Percentiles rank a stretch among this genome's conserved stretches.
Conservation (phyloP, 2,888 invertebrate species). For the Eupithecia exiguata region DNA sequence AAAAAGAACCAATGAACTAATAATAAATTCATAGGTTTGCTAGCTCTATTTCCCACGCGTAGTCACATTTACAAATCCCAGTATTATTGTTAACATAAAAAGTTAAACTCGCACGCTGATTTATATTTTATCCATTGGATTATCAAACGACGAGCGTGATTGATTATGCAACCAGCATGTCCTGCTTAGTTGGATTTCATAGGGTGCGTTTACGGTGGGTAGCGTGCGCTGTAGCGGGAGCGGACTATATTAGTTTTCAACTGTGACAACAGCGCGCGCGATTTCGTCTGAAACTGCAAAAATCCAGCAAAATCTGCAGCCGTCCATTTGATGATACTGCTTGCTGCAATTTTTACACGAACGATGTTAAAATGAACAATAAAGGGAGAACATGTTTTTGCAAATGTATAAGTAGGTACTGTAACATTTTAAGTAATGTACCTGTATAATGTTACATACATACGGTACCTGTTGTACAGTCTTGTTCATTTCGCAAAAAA, state of each 20-base stretch:
- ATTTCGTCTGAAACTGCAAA: background rate
- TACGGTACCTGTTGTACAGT: background rate
- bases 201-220: background rate
- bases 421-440: background rate
- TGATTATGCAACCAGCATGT: constrained; percentile 8
- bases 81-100: constrained; percentile 8
- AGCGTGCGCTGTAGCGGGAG: background rate
- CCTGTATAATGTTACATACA: background rate
- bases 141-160: background rate
- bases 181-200: background rate
- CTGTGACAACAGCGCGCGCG: background rate
- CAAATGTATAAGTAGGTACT: background rate
- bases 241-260: background rate
- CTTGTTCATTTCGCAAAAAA: background rate
- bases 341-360: background rate
- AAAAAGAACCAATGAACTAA: too few relatives aligned
- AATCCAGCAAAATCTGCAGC: background rate
- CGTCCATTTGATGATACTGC: background rate
- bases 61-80: background rate
- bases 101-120: constrained; percentile 1
- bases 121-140: constrained; percentile 13
- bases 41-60: background rate
- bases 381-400: background rate
- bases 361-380: background rate
- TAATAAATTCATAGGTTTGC: background rate